phyloP scores from a whole-genome alignment of 1,140 invertebrate species.

The Hydropsyche tenuis region DNA sequence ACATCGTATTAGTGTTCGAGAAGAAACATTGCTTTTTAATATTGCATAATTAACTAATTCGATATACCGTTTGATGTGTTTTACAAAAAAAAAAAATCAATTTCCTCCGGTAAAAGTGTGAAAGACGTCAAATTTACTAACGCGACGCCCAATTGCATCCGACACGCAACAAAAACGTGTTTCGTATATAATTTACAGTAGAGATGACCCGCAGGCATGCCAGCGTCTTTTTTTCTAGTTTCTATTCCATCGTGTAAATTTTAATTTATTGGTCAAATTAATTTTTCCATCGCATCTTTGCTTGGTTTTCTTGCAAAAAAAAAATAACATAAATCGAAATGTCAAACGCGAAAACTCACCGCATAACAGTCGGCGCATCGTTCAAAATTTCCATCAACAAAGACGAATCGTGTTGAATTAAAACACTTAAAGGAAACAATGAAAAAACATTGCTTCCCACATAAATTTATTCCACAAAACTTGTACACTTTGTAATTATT shows the following conservation, averaged over 20 bases:
- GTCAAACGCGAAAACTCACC: neutral
- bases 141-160: neutral
- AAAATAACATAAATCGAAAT: neutral
- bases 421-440: slow-evolving; percentile 11
- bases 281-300: neutral
- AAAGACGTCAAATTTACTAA: neutral
- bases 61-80: too few species aligned
- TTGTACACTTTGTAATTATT: neutral
- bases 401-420: neutral
- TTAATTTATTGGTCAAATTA: slow-evolving; percentile 17
- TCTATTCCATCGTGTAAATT: neutral
- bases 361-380: neutral
- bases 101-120: neutral
- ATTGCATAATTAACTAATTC: too few species aligned
- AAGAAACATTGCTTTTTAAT: too few species aligned
- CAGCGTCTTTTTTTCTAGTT: neutral
- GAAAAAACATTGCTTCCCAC: neutral
- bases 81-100: slow-evolving; percentile 1
- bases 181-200: slow-evolving; percentile 2
- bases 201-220: neutral
- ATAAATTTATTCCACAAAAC: neutral
- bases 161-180: neutral
- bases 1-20: too few species aligned
- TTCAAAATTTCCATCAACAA: neutral
- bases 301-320: neutral